Evolutionary conservation across 2,797 vertebrate species (phyloP).

Genomic region (Jordanella pulchra): DNA sequence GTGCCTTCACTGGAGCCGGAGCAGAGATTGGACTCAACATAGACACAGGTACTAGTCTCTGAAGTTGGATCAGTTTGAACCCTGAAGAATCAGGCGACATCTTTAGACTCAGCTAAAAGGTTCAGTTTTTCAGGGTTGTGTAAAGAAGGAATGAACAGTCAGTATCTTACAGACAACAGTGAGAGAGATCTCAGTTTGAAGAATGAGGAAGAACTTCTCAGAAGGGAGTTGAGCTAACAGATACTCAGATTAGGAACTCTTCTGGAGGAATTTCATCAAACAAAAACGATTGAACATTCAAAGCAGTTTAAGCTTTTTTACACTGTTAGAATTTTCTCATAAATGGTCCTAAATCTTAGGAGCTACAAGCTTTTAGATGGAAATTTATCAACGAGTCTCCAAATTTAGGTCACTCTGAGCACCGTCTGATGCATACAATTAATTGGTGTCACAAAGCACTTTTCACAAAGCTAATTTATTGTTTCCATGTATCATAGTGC

Average conservation of each 20-base stretch:
- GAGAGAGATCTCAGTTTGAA: background rate
- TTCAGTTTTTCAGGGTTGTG: background rate
- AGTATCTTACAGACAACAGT: background rate
- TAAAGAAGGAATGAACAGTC: background rate
- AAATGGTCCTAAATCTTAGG: background rate
- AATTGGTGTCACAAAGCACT: background rate
- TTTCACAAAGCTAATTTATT: background rate
- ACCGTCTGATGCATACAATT: background rate
- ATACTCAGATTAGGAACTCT: background rate
- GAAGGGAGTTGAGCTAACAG: background rate
- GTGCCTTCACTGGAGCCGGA: conserved; percentile 82
- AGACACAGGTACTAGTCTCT: conserved; percentile 85
- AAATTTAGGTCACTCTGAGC: background rate
- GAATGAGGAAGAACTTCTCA: background rate
- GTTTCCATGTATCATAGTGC: background rate
- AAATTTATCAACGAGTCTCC: background rate
- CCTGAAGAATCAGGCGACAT: background rate
- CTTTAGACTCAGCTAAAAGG: background rate
- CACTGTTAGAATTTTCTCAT: background rate
- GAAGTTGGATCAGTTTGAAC: background rate
- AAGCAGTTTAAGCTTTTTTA: no score
- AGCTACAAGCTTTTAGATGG: background rate
- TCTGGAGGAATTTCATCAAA: no score
- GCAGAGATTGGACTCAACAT: conserved; percentile 91
- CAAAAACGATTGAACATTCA: background rate